These are phyloP conservation scores for Diglossa cyanea DNA, from an alignment of 2,797 vertebrate species.

Conservation along the genomic window DNA sequence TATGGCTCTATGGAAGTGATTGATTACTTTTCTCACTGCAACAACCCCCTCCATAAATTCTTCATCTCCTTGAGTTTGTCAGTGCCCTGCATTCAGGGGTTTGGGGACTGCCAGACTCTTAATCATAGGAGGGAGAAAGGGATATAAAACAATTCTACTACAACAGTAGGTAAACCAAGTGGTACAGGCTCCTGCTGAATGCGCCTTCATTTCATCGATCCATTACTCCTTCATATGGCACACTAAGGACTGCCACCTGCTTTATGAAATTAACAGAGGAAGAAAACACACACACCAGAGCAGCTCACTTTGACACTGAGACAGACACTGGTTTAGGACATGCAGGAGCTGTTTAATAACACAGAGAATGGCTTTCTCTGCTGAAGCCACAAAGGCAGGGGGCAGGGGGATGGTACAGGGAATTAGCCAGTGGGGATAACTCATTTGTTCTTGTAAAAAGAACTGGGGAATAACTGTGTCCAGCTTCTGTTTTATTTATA, in stretches of 20 bases:
- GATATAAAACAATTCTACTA: neutral
- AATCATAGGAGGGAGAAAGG: neutral
- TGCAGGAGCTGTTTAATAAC: neutral
- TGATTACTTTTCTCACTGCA: neutral
- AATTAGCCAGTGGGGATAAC: neutral
- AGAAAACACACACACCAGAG: neutral
- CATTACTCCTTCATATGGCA: neutral
- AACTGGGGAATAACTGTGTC: neutral
- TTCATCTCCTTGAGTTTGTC: neutral
- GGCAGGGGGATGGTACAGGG: neutral
- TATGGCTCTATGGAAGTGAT: neutral
- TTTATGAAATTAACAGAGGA: slow-evolving; percentile 5
- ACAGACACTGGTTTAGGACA: neutral
- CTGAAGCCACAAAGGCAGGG: neutral
- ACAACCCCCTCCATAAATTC: neutral
- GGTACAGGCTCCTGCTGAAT: neutral
- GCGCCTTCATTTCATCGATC: neutral
- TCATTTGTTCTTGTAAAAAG: neutral
- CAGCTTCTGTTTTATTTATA: neutral
- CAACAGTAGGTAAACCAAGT: neutral
- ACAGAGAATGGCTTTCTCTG: neutral
- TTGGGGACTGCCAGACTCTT: neutral
- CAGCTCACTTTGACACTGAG: neutral
- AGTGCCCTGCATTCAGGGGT: neutral
- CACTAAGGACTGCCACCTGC: neutral